Evolutionary conservation across 2,797 vertebrate species (phyloP).

Genomic region (Sebastolobus altivelis): DNA sequence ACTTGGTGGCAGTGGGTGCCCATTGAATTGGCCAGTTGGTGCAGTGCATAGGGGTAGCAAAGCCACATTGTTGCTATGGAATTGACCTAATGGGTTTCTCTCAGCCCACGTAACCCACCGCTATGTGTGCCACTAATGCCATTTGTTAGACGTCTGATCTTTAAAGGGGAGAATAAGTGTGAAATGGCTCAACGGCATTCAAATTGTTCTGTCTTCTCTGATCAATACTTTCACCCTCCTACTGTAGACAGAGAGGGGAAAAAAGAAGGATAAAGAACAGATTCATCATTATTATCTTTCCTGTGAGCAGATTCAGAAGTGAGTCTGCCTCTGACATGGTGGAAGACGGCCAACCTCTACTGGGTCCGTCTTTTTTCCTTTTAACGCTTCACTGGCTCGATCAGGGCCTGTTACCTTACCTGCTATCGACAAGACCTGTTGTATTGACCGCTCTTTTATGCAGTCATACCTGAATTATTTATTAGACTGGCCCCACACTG

Average conservation of each 20-base stretch:
- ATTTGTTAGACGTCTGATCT: slow-evolving; percentile 79
- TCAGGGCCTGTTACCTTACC: slow-evolving; percentile 32
- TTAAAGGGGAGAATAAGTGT: slow-evolving; percentile 72
- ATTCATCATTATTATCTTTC: slow-evolving; percentile 56
- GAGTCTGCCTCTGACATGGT: slow-evolving; percentile 32
- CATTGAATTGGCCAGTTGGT: slow-evolving; percentile 56
- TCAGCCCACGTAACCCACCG: slow-evolving; percentile 56
- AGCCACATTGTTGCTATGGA: slow-evolving; percentile 81
- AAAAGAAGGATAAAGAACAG: slow-evolving; percentile 27
- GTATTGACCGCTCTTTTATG: slow-evolving; percentile 66
- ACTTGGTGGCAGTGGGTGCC: slow-evolving; percentile 85
- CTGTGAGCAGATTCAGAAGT: slow-evolving; percentile 40
- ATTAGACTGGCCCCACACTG: slow-evolving; percentile 50
- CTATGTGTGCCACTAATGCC: slow-evolving; percentile 73
- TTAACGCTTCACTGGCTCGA: slow-evolving; percentile 23
- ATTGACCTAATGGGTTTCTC: slow-evolving; percentile 82
- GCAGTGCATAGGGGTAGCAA: slow-evolving; percentile 51
- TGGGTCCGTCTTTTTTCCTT: slow-evolving; percentile 22
- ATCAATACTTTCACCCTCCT: slow-evolving; percentile 59
- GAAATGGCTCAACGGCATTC: slow-evolving; percentile 70
- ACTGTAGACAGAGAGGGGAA: slow-evolving; percentile 31
- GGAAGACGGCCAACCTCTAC: slow-evolving; percentile 25
- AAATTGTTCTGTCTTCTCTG: slow-evolving; percentile 57
- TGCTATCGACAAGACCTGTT: slow-evolving; percentile 52
- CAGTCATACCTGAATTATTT: slow-evolving; percentile 75